These are phyloP conservation scores for Adela reaumurella DNA, from an alignment of 2,888 invertebrate species.

Conservation along the genomic window DNA sequence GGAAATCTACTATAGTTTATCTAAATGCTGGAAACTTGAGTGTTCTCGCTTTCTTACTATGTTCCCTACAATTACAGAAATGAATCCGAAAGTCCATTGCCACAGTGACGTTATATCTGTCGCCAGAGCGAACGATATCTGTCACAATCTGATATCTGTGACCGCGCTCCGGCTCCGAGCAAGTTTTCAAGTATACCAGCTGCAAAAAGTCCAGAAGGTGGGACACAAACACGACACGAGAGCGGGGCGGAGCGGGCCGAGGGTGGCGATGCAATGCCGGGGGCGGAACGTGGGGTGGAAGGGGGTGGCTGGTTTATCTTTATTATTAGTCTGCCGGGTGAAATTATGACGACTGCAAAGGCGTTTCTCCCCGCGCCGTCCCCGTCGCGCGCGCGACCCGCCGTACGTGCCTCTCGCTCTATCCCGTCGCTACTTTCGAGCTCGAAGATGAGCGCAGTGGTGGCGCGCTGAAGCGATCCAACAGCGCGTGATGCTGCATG, in stretches of 20 bases:
- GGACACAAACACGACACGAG: neutral
- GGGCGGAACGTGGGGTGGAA: constrained; percentile 17
- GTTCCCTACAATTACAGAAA: too few relatives aligned
- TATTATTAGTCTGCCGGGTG: constrained; percentile 55
- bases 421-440: constrained; percentile 4
- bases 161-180: too few relatives aligned
- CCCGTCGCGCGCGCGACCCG: constrained; percentile 20
- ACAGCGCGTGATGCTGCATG: neutral
- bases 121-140: too few relatives aligned
- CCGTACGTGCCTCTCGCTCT: neutral
- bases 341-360: constrained; percentile 60
- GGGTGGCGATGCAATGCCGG: constrained; percentile 5
- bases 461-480: neutral
- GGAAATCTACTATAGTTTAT: too few relatives aligned
- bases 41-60: too few relatives aligned
- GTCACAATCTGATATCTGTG: too few relatives aligned
- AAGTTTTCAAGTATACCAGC: neutral
- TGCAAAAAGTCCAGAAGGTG: neutral
- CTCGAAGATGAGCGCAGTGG: neutral
- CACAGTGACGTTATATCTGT: too few relatives aligned
- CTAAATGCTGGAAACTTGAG: too few relatives aligned
- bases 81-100: too few relatives aligned
- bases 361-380: constrained; percentile 24
- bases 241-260: constrained; percentile 5
- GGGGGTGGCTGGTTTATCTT: constrained; percentile 39